Base-by-base conservation (phyloP, 2,797 vertebrate genomes). In the Falco biarmicus region DNA sequence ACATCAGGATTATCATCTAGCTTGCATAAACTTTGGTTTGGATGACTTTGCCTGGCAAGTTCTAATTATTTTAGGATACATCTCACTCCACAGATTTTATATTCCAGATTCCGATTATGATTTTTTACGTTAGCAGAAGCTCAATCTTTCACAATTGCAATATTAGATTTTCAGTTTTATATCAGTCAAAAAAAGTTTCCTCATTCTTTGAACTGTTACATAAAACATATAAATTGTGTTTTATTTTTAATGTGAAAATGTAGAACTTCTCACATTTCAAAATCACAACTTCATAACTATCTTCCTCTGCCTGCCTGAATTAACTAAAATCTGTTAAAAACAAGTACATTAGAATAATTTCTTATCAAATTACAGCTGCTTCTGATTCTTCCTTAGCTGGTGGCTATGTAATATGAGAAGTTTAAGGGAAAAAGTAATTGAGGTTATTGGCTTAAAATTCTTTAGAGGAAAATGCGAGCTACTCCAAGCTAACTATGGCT, bases 221-320 rank as follows among this genome's bases (percentile, higher is more conserved):
- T 71, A 71, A 89, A 89, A 61, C 8, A 57, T n/a, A 84, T 3
- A 53, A 47, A 39, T 32, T 39, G 0, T 79, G 14, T 50, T 92
- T 89, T 82, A 47, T 89, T 93, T 95, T 93, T 59, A 70, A 74
- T 89, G 59, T 87, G 34, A 66, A 54, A 56, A 31, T 47, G 47
- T 25, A 89, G 28, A 89, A 71, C 22, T 74, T 90, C 64, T 89
- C 63, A 61, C 54, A 54, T 82, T 90, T 87, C n/a, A 69, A 61
- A 92, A 90, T 73, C 70, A 54, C 54, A 43, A 11, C 32, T 90
- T 89, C 34, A 17, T 82, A 79, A n/a, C 41, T 90, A 37, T 53
- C 15, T 6, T 96, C 25, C 41, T 90, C 86, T 78, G 73, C 70
- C 45, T 79, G 61, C 66, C 45, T 79, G 61, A 79, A 75, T 73